phyloP scores from a whole-genome alignment of 2,888 invertebrate genomes.

The Arrhopalites spinosus region DNA sequence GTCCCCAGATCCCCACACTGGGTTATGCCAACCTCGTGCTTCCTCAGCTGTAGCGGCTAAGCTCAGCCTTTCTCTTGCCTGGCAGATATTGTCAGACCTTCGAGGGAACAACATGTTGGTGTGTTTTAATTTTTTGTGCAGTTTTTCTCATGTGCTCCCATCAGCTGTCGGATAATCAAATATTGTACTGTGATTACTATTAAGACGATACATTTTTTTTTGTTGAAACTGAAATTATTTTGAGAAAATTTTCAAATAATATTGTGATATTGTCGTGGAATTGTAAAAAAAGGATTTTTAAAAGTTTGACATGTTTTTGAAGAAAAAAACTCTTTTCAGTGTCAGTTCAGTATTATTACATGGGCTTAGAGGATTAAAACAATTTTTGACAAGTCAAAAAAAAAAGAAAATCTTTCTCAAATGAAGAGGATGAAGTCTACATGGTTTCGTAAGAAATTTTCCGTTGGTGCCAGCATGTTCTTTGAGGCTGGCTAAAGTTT shows the following conservation, averaged over 20 bases:
- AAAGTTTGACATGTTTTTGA: neutral
- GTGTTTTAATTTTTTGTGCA: neutral
- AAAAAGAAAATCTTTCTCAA: neutral
- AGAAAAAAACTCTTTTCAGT: neutral
- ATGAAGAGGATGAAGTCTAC: slow-evolving; percentile 16
- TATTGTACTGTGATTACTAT: neutral
- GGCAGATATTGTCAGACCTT: slow-evolving; percentile 39
- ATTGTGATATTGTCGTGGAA: neutral
- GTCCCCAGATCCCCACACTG: no score
- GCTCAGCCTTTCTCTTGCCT: slow-evolving; percentile 1
- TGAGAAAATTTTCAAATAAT: neutral
- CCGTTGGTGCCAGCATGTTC: slow-evolving; percentile 11
- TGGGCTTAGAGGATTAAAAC: neutral
- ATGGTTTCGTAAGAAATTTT: slow-evolving; percentile 1
- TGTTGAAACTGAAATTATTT: neutral
- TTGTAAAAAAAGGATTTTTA: neutral
- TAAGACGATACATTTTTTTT: no score
- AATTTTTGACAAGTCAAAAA: neutral
- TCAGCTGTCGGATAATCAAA: neutral
- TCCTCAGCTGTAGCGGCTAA: slow-evolving; percentile 23
- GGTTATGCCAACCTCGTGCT: slow-evolving; percentile 19
- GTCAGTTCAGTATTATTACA: neutral
- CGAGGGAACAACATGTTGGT: slow-evolving; percentile 32
- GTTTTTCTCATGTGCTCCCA: slow-evolving; percentile 24
- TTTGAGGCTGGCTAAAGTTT: slow-evolving; percentile 33